A percentile compares a stretch with the other conserved stretches of the same genome.
phyloP scores from a whole-genome alignment of 2,797 vertebrate genomes.

The Phyllotis vaccarum region DNA sequence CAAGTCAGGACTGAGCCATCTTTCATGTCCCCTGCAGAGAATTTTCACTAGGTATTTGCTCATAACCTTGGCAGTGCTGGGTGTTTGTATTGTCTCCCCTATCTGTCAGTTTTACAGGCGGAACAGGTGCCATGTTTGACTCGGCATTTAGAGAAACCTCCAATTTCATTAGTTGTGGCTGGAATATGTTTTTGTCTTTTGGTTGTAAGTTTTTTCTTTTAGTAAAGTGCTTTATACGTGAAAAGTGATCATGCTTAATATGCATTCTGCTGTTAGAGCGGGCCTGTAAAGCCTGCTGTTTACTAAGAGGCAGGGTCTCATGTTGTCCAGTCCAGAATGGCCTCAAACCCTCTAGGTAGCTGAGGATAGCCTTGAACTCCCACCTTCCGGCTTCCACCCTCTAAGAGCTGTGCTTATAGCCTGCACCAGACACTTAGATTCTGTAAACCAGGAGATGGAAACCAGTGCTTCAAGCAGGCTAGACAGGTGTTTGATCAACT shows the following conservation, averaged over 20 bases:
- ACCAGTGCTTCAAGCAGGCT: not conserved
- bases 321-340: not conserved
- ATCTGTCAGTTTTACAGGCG: not conserved
- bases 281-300: not conserved
- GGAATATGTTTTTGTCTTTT: not conserved
- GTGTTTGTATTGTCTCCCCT: not conserved
- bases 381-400: not conserved
- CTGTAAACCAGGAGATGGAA: not conserved
- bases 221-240: not conserved
- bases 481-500: not conserved
- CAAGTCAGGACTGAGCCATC: not conserved
- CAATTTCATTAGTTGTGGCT: not conserved
- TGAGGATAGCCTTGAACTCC: not conserved
- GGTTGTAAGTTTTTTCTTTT: not conserved
- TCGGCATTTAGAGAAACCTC: not conserved
- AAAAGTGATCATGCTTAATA: not conserved
- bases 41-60: not conserved
- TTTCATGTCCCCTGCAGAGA: not conserved
- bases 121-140: not conserved
- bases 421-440: not conserved
- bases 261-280: not conserved
- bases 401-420: not conserved
- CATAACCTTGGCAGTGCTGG: not conserved
- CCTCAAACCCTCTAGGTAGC: not conserved
- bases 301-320: not conserved